A percentile compares a stretch with the other conserved stretches of the same genome.
These are phyloP conservation scores for Apoderus coryli DNA, from an alignment of 2,888 invertebrate species.

Conservation along the genomic window DNA sequence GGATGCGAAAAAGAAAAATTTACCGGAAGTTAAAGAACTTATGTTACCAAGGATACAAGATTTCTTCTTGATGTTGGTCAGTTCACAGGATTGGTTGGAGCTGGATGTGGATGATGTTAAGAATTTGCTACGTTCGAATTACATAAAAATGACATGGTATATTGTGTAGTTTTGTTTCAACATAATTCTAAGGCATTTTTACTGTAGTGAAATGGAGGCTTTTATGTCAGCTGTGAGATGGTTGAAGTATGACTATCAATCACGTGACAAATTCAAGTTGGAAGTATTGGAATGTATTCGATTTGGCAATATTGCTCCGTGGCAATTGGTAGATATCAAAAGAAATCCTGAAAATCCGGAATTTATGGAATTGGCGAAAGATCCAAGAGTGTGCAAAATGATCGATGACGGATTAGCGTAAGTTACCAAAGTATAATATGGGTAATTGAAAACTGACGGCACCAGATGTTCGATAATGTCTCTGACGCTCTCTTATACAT, in stretches of 20 bases:
- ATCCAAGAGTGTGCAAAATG: slow-evolving; percentile 56
- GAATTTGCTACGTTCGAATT: slow-evolving; percentile 53
- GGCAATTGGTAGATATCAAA: slow-evolving; percentile 66
- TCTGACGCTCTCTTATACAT: too few relatives aligned
- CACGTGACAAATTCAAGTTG: slow-evolving; percentile 40
- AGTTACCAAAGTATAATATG: slow-evolving; percentile 32
- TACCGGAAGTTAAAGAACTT: slow-evolving; percentile 49
- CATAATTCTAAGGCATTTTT: too few relatives aligned
- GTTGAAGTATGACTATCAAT: slow-evolving; percentile 57
- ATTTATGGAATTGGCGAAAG: slow-evolving; percentile 51
- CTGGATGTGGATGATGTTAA: slow-evolving; percentile 50
- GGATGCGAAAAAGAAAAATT: slow-evolving; percentile 36
- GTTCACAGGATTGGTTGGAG: slow-evolving; percentile 57
- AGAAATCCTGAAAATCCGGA: slow-evolving; percentile 59
- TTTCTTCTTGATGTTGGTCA: slow-evolving; percentile 62
- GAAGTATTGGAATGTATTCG: slow-evolving; percentile 56
- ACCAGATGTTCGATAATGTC: too few relatives aligned
- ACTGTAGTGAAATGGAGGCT: slow-evolving; percentile 52
- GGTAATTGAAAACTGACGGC: too few relatives aligned
- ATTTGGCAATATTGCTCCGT: slow-evolving; percentile 65
- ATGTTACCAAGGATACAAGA: slow-evolving; percentile 61
- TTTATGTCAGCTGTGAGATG: slow-evolving; percentile 70
- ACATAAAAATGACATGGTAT: slow-evolving; percentile 60
- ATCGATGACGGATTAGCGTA: slow-evolving; percentile 69
- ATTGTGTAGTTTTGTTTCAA: slow-evolving; percentile 6